Evolutionary conservation across 92 coral and sea anemone genomes (phyloP).

Genomic region (Palythoa grandiflora): DNA sequence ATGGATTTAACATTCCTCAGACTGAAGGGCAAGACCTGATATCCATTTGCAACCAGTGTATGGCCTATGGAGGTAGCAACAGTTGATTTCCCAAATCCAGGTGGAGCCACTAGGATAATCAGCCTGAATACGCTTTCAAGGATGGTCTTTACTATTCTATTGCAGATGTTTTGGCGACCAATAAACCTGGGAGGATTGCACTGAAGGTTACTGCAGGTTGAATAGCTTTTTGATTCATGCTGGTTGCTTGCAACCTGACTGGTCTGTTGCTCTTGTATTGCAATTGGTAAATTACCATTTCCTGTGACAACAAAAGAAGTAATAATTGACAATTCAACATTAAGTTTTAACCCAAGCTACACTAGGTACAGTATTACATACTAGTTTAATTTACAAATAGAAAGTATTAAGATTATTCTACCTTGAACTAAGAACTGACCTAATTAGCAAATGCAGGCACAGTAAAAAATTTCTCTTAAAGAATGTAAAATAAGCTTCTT

Average conservation of each 20-base stretch:
- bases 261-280: slow-evolving; percentile 11
- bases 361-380: too few relatives aligned
- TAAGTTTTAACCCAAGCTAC: too few relatives aligned
- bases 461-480: neutral
- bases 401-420: too few relatives aligned
- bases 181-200: slow-evolving; percentile 56
- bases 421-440: too few relatives aligned
- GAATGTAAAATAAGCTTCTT: neutral
- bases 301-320: too few relatives aligned
- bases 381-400: too few relatives aligned
- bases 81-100: slow-evolving; percentile 79
- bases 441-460: neutral
- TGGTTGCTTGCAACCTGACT: neutral
- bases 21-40: slow-evolving; percentile 44
- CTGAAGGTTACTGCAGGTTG: slow-evolving; percentile 1
- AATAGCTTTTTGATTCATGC: neutral
- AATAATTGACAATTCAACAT: too few relatives aligned
- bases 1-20: slow-evolving; percentile 42
- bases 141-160: neutral
- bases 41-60: slow-evolving; percentile 53
- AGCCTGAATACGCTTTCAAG: slow-evolving; percentile 19
- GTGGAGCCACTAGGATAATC: slow-evolving; percentile 64
- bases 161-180: slow-evolving; percentile 67
- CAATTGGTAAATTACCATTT: neutral
- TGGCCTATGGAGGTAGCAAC: slow-evolving; percentile 57